These are phyloP conservation scores for Raphicerus campestris DNA, from an alignment of 2,113 vertebrate genomes.

Conservation along the genomic window DNA sequence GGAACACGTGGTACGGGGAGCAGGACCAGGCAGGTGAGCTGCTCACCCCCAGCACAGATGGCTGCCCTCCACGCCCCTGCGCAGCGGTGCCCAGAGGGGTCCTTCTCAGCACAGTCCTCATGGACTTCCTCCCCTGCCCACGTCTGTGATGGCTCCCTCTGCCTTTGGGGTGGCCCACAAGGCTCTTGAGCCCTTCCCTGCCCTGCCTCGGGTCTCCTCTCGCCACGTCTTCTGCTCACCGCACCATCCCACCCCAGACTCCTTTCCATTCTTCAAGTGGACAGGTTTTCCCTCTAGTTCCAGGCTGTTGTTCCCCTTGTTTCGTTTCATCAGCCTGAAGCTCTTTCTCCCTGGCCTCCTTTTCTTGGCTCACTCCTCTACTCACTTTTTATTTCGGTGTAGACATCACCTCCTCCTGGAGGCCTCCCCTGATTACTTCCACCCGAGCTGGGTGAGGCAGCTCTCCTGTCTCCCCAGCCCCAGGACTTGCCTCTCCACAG, in stretches of 20 bases:
- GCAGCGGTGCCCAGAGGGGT: neutral
- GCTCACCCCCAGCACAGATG: neutral
- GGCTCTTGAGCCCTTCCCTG: neutral
- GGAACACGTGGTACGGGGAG: constrained; percentile 98
- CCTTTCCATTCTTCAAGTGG: neutral
- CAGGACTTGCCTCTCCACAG: neutral
- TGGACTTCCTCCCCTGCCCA: neutral
- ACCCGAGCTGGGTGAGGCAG: neutral
- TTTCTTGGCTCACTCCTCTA: neutral
- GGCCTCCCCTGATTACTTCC: neutral
- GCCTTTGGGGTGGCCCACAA: neutral
- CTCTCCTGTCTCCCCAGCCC: neutral
- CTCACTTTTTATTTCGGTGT: neutral
- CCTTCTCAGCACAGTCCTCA: neutral
- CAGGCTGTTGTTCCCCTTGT: neutral
- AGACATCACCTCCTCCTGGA: neutral
- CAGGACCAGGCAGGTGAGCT: constrained; percentile 95
- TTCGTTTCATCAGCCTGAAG: neutral
- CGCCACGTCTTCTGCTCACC: neutral
- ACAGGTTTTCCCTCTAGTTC: neutral
- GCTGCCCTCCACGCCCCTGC: neutral
- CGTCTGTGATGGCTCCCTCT: neutral
- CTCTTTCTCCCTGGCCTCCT: neutral
- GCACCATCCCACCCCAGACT: neutral
- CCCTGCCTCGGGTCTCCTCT: neutral